phyloP scores from a whole-genome alignment of 2,113 vertebrate species.

The Tor tambroides region DNA sequence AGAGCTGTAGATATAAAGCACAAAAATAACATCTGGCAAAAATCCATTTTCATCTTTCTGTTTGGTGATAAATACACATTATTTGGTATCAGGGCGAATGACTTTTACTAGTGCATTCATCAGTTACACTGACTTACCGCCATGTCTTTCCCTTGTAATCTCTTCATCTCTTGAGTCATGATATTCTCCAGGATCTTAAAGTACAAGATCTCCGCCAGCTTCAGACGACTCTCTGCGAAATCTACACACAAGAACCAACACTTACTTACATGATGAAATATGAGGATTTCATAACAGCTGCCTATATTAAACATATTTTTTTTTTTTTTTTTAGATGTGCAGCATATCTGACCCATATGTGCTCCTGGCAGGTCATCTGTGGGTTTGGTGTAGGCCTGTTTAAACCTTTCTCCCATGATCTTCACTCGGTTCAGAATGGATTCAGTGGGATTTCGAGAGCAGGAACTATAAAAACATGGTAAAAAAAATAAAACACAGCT shows the following conservation, averaged over 20 bases:
- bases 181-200: constrained; percentile 95
- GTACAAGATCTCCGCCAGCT: constrained; percentile 94
- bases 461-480: constrained; percentile 76
- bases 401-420: constrained; percentile 86
- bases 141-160: constrained; percentile 93
- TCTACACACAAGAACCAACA: constrained; percentile 74
- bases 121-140: constrained; percentile 79
- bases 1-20: not conserved
- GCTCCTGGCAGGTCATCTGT: constrained; percentile 86
- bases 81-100: not conserved
- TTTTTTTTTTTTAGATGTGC: too few species aligned
- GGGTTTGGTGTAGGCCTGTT: constrained; percentile 86
- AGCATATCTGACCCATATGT: constrained; percentile 84
- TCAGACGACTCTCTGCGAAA: constrained; percentile 92
- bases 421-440: constrained; percentile 82
- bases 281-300: not conserved
- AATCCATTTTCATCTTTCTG: not conserved
- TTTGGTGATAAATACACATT: not conserved
- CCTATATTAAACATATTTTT: not conserved
- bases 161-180: constrained; percentile 87
- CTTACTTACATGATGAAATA: not conserved
- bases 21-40: not conserved
- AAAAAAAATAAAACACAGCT: not conserved
- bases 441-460: constrained; percentile 84
- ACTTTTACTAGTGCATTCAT: not conserved